These are phyloP conservation scores for Neria commutata DNA, from an alignment of 2,888 invertebrate species.

Conservation along the genomic window DNA sequence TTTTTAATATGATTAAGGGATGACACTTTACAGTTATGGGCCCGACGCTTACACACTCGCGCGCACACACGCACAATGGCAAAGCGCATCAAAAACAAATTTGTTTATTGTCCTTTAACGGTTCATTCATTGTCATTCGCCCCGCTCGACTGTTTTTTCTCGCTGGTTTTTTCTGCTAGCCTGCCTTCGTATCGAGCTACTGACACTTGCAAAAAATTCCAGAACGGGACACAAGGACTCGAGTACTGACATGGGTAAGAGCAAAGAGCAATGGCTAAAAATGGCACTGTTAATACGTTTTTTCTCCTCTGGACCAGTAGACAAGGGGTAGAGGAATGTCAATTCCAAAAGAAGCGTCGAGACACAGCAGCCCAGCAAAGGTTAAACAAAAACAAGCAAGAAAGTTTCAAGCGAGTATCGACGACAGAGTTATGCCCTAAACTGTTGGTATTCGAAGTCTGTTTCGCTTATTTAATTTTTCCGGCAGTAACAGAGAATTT, in stretches of 20 bases:
- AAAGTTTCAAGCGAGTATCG: too few species aligned
- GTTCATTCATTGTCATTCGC: constrained; percentile 17
- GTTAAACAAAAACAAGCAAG: too few species aligned
- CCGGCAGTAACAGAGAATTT: too few species aligned
- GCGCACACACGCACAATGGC: constrained; percentile 7
- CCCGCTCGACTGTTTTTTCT: background rate
- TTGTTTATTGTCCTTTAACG: constrained; percentile 42
- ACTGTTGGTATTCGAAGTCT: too few species aligned
- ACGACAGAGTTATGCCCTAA: too few species aligned
- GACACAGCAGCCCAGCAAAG: too few species aligned
- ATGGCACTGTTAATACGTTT: background rate
- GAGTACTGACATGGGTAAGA: background rate
- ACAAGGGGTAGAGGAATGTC: too few species aligned
- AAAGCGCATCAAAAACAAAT: constrained; percentile 45
- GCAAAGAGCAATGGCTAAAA: too few species aligned
- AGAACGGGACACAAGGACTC: background rate
- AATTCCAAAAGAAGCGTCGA: too few species aligned
- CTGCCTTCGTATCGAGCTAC: background rate
- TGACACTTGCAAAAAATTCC: background rate
- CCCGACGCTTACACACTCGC: background rate
- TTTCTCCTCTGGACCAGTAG: too few species aligned
- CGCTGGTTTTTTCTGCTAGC: constrained; percentile 1
- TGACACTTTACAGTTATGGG: constrained; percentile 32
- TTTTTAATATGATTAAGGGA: constrained; percentile 40
- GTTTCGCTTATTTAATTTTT: too few species aligned